Percentiles rank a stretch among this genome's conserved stretches.
phyloP scores from a whole-genome alignment of 2,888 invertebrate genomes.

The Chymomyza fuscimana region DNA sequence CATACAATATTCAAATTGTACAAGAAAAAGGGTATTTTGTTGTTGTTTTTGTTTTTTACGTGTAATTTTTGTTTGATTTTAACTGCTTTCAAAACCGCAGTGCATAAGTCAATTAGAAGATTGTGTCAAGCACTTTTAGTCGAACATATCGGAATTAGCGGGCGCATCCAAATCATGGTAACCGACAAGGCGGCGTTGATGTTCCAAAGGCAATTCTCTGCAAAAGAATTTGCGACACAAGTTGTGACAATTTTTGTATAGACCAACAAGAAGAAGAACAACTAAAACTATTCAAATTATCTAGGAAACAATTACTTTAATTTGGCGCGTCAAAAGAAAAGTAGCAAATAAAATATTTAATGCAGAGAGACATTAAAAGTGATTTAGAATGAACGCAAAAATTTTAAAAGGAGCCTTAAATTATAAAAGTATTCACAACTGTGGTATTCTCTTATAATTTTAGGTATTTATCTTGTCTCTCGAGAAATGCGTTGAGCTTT shows the following conservation, averaged over 20 bases:
- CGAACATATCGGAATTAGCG: conserved; percentile 88
- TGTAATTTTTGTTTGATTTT: conserved; percentile 32
- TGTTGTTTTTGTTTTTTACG: conserved; percentile 3
- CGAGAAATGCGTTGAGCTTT: background rate
- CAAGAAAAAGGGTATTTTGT: conserved; percentile 20
- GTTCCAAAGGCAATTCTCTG: conserved; percentile 84
- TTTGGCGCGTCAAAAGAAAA: no score
- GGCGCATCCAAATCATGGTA: conserved; percentile 96
- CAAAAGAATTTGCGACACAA: conserved; percentile 81
- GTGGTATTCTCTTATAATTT: background rate
- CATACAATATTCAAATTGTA: conserved; percentile 29
- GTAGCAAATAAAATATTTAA: no score
- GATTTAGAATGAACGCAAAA: no score
- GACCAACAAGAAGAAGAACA: conserved; percentile 49
- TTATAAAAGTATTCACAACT: background rate
- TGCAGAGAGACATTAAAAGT: no score
- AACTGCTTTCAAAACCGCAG: conserved; percentile 45
- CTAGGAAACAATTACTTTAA: background rate
- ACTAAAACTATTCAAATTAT: conserved; percentile 2
- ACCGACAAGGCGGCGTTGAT: conserved; percentile 89
- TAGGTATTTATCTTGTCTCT: background rate
- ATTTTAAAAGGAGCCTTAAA: background rate
- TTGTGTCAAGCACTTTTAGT: conserved; percentile 64
- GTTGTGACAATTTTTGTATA: conserved; percentile 70
- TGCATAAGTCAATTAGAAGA: conserved; percentile 30